Conservation (phyloP, 2,113 vertebrate species). For the Tor tambroides region DNA sequence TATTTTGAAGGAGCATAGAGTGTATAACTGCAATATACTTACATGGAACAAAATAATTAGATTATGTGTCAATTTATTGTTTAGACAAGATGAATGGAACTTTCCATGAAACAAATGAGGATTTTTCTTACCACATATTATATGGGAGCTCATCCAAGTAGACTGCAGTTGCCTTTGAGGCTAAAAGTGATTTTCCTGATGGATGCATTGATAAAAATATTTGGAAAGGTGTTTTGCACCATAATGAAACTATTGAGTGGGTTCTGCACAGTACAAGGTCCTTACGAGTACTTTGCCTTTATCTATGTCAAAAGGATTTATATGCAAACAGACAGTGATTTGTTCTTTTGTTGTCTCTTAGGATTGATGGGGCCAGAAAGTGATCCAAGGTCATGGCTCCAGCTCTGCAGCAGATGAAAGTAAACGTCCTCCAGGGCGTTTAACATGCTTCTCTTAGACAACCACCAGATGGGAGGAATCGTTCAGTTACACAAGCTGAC, state of each 20-base stretch:
- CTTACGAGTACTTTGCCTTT: constrained; percentile 21
- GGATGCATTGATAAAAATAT: constrained; percentile 27
- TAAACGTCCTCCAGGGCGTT: constrained; percentile 50
- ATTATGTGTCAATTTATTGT: neutral
- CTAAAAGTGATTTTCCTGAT: constrained; percentile 28
- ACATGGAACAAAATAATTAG: neutral
- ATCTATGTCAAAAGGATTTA: constrained; percentile 43
- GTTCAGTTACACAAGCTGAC: constrained; percentile 30
- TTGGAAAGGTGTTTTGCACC: neutral
- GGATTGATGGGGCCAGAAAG: constrained; percentile 58
- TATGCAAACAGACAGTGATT: constrained; percentile 55
- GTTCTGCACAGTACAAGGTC: constrained; percentile 29
- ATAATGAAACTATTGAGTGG: constrained; percentile 25
- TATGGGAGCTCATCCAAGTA: neutral
- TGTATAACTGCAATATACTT: neutral
- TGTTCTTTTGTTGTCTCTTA: constrained; percentile 57
- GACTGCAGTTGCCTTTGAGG: neutral
- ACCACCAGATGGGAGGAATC: constrained; percentile 59
- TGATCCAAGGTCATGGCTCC: constrained; percentile 58
- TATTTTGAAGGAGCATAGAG: neutral
- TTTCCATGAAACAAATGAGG: neutral
- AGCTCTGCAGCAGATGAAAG: constrained; percentile 64
- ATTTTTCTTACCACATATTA: neutral
- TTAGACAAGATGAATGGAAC: neutral
- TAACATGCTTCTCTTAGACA: constrained; percentile 59